Base-by-base conservation (phyloP, 2,888 invertebrate genomes). In the Habrosyne pyritoides region DNA sequence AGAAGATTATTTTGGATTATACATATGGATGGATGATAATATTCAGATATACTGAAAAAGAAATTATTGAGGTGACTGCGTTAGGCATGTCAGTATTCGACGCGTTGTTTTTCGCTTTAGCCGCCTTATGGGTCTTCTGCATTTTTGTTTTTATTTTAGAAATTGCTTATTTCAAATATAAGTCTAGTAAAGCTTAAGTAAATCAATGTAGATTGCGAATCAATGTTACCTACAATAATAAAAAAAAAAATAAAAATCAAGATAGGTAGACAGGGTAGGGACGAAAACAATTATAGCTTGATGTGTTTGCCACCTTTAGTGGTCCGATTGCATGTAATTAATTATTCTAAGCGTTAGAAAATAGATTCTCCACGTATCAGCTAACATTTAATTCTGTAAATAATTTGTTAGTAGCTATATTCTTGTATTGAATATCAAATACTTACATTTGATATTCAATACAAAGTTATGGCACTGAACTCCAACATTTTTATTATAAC, bases 71-170 rank as follows among this genome's bases (percentile, higher is more conserved):
- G 21, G 55, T 57, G 0, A 59, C 61, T 10, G 61, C 81, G 2
- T 56, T 87, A 26, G 65, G 67, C 52, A 64, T 86, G 52, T 42
- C 59, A 2, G 72, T 64, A 33, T 42, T 85, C 1, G 71, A 71
- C 42, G 78, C 80, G 1, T 83, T 79, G 55, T 87, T 86, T 47
- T 80, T 78, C 55, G 78, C 73, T 3, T 66, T 87, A 28, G 55
- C 62, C 3, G 0, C 74, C 2, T 64, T 76, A 67, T 75, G 76
- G 61, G n/a, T 69, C 2, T 33, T 81, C 30, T 81, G 81, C 59
- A 58, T 52, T 3, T 2, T 80, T 2, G 56, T 83, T 47, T 66
- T 85, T 26, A 47, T 73, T 8, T 8, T 63, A 5, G 87, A 87
- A 71, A 70, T 82, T n/a, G 50, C 73, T 54, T 60, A 64, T 59